Percentiles rank a stretch among this genome's conserved stretches.
Evolutionary conservation across 2,797 vertebrate species (phyloP).

Genomic region (Zenarchopterus dispar): DNA sequence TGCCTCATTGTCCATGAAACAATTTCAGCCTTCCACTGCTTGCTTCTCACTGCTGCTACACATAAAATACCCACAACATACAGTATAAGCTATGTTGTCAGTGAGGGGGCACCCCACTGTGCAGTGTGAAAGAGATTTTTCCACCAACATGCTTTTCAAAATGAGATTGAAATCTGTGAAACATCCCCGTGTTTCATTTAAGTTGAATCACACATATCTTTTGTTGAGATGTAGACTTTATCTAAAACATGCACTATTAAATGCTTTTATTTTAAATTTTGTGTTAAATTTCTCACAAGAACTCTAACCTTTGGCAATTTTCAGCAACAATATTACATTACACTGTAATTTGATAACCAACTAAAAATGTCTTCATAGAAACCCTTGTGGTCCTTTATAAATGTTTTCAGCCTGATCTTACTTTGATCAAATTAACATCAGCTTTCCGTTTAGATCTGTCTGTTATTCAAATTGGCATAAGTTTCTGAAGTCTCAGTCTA

Average conservation of each 20-base stretch:
- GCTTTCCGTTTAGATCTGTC: slow-evolving; percentile 62
- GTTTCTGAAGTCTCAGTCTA: slow-evolving; percentile 62
- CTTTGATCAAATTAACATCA: slow-evolving; percentile 52
- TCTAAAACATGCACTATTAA: not conserved
- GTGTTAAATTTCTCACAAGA: no score
- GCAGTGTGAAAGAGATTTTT: slow-evolving; percentile 39
- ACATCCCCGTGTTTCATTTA: slow-evolving; percentile 46
- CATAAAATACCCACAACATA: slow-evolving; percentile 30
- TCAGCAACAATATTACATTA: no score
- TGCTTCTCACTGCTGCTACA: slow-evolving; percentile 9
- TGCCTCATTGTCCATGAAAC: slow-evolving; percentile 72
- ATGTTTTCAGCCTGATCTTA: slow-evolving; percentile 35
- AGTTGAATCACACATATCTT: slow-evolving; percentile 36
- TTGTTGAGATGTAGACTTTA: slow-evolving; percentile 5
- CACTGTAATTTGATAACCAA: slow-evolving; percentile 6
- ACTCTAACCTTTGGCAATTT: no score
- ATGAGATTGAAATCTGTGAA: slow-evolving; percentile 43
- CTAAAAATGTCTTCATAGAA: not conserved
- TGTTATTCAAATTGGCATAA: slow-evolving; percentile 66
- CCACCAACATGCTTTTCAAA: slow-evolving; percentile 12
- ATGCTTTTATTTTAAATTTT: not conserved
- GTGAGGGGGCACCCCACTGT: slow-evolving; percentile 18
- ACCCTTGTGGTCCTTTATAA: not conserved
- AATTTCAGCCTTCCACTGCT: slow-evolving; percentile 41
- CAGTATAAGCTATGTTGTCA: slow-evolving; percentile 29